Evolutionary conservation across 2,113 vertebrate genomes (phyloP).

Genomic region (Ellobius talpinus): DNA sequence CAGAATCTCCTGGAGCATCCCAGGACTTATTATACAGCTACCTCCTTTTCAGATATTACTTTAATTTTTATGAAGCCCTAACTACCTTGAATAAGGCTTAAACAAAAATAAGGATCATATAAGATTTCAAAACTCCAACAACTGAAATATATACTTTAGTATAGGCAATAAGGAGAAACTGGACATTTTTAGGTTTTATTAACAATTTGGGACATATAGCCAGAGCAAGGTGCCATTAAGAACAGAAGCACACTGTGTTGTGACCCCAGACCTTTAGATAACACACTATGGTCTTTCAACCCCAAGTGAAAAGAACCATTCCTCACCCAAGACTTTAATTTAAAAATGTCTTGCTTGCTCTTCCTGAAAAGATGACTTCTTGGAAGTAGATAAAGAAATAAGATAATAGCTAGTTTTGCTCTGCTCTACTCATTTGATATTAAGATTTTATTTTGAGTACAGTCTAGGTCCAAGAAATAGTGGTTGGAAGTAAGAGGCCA

Average conservation of each 20-base stretch:
- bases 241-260: background rate
- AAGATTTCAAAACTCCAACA: slow-evolving; percentile 30
- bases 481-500: slow-evolving; percentile 37
- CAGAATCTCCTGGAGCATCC: background rate
- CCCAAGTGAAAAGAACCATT: slow-evolving; percentile 47
- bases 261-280: slow-evolving; percentile 37
- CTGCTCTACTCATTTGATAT: slow-evolving; percentile 34
- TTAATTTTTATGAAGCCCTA: background rate
- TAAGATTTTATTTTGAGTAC: slow-evolving; percentile 59
- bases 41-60: background rate
- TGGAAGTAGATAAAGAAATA: slow-evolving; percentile 69
- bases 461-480: slow-evolving; percentile 46
- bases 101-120: background rate
- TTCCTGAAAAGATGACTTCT: slow-evolving; percentile 66
- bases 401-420: slow-evolving; percentile 19
- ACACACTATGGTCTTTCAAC: slow-evolving; percentile 28
- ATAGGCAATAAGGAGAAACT: background rate
- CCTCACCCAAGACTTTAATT: slow-evolving; percentile 52
- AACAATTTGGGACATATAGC: slow-evolving; percentile 44
- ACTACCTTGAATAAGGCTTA: slow-evolving; percentile 19
- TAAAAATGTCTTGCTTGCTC: slow-evolving; percentile 53
- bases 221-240: background rate
- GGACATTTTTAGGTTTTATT: slow-evolving; percentile 21
- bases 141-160: background rate
- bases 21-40: background rate